Evolutionary conservation across 2,113 vertebrate species (phyloP).

Genomic region (Pterocles gutturalis): DNA sequence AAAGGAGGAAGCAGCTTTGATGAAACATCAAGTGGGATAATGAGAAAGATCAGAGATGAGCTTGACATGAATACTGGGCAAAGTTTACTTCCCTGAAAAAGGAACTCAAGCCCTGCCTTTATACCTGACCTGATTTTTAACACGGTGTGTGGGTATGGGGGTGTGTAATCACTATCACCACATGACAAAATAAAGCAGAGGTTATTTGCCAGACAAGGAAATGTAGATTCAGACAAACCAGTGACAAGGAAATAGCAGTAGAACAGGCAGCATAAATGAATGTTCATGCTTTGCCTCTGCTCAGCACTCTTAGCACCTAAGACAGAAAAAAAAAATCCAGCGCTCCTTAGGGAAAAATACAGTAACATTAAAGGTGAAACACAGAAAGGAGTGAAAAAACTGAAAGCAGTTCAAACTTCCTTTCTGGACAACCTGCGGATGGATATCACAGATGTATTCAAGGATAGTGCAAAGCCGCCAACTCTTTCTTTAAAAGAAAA

Average conservation of each 20-base stretch:
- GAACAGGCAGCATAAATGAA: not conserved
- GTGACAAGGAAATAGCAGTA: not conserved
- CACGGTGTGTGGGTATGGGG: fast-evolving
- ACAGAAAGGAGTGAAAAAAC: not conserved
- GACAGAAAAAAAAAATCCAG: not conserved
- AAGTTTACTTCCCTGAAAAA: not conserved
- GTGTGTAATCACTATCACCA: not conserved
- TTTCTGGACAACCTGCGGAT: not conserved
- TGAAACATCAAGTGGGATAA: constrained; percentile 2
- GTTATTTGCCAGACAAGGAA: not conserved
- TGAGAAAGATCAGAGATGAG: not conserved
- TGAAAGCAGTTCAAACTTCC: not conserved
- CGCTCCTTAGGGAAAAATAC: not conserved
- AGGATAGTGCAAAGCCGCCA: not conserved
- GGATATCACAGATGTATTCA: not conserved
- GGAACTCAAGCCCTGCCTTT: not conserved
- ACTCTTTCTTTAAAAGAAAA: too few species aligned
- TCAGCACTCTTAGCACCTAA: not conserved
- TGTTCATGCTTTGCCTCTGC: not conserved
- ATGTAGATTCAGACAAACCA: not conserved
- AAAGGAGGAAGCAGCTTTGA: not conserved
- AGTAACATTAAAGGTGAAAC: not conserved
- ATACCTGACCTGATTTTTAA: not conserved
- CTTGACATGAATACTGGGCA: not conserved
- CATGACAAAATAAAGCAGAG: not conserved